phyloP scores from a whole-genome alignment of 2,797 vertebrate genomes.

The Anguilla marmorata region DNA sequence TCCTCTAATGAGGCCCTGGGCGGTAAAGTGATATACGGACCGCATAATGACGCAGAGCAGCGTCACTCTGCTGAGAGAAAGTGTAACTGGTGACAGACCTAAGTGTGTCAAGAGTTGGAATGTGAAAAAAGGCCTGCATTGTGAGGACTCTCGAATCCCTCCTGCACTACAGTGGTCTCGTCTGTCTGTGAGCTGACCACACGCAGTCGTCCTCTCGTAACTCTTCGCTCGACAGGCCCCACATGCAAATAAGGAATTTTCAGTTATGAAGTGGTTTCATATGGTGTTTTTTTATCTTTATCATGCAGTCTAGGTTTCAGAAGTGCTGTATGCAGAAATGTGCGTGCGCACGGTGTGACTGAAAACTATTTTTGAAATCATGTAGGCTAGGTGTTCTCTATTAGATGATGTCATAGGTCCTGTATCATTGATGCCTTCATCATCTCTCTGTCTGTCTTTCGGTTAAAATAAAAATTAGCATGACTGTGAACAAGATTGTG shows the following conservation, averaged over 20 bases:
- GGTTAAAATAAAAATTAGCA: background rate
- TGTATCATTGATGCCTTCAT: too few species aligned
- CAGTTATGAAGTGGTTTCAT: background rate
- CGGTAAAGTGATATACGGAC: background rate
- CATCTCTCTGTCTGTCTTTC: too few species aligned
- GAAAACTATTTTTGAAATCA: background rate
- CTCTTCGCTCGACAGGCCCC: background rate
- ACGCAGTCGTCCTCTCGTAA: background rate
- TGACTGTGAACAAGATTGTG: background rate
- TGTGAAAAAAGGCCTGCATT: background rate
- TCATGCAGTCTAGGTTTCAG: background rate
- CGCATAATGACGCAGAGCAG: background rate
- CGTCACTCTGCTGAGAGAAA: background rate
- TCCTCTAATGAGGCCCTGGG: background rate
- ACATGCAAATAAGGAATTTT: background rate
- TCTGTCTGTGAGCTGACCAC: background rate
- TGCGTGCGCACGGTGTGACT: background rate
- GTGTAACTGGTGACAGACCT: background rate
- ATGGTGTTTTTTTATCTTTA: background rate
- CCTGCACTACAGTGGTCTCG: background rate
- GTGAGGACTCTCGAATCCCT: background rate
- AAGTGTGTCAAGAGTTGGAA: background rate
- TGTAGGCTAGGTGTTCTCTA: background rate
- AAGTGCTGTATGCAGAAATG: background rate
- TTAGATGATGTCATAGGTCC: too few species aligned